These are phyloP conservation scores for Omphaloscelis lunosa DNA, from an alignment of 2,888 invertebrate genomes.

Conservation along the genomic window DNA sequence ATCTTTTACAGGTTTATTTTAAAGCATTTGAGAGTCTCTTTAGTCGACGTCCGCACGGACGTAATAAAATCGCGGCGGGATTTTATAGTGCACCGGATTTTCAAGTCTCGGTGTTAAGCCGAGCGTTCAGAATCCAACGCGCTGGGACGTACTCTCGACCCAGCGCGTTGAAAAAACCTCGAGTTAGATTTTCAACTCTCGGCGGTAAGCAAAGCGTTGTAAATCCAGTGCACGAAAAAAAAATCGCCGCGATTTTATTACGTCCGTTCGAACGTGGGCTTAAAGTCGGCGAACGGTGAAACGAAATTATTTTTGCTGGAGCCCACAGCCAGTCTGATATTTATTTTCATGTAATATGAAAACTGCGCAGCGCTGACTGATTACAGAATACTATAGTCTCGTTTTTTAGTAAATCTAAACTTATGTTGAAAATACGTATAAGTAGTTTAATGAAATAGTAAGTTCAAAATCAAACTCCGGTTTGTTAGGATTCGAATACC, in stretches of 20 bases:
- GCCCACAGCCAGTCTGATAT: background rate
- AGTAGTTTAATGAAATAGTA: background rate
- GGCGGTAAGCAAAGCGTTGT: too few species aligned
- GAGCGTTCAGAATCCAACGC: too few species aligned
- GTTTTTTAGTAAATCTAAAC: slow-evolving; percentile 8
- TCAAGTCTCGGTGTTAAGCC: too few species aligned
- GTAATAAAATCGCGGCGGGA: too few species aligned
- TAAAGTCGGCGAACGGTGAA: slow-evolving; percentile 27
- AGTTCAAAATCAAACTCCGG: background rate
- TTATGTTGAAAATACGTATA: background rate
- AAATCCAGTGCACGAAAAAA: too few species aligned
- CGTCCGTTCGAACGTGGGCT: too few species aligned
- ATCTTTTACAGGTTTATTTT: slow-evolving; percentile 55
- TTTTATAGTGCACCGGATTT: too few species aligned
- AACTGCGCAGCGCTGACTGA: background rate
- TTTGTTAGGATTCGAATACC: background rate
- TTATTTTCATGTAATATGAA: slow-evolving; percentile 9
- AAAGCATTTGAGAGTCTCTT: slow-evolving; percentile 46
- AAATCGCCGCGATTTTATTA: too few species aligned
- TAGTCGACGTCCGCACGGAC: too few species aligned
- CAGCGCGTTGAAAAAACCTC: too few species aligned
- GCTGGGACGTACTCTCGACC: too few species aligned
- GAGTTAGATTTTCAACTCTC: too few species aligned
- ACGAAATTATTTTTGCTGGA: slow-evolving; percentile 37
- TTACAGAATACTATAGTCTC: background rate